These are phyloP conservation scores for Pocillopora verrucosa DNA, from an alignment of 64 coral and sea anemone genomes.

Conservation along the genomic window DNA sequence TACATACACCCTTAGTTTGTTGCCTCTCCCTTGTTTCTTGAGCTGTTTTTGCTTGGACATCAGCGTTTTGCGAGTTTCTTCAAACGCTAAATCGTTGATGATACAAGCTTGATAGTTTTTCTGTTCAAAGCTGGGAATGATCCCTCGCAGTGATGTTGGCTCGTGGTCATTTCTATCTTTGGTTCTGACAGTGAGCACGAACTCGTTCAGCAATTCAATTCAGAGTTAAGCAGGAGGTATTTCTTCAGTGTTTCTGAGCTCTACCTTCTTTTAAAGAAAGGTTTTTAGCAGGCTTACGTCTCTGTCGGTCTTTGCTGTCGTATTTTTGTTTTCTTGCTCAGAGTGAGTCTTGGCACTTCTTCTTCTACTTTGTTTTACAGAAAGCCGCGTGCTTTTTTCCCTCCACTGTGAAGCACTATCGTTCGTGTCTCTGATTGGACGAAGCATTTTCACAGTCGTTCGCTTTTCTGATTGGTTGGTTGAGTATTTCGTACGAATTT, in stretches of 20 bases:
- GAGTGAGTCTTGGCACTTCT: too few relatives aligned
- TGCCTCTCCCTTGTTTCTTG: not conserved
- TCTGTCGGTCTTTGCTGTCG: not conserved
- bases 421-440: not conserved
- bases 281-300: not conserved
- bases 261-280: not conserved
- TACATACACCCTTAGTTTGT: too few relatives aligned
- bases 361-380: not conserved
- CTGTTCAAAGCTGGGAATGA: not conserved
- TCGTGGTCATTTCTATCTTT: not conserved
- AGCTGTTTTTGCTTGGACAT: slow-evolving; percentile 4
- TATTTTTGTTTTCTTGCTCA: not conserved
- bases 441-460: not conserved
- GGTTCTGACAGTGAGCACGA: not conserved
- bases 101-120: slow-evolving; percentile 9
- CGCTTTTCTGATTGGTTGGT: not conserved
- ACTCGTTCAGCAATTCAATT: not conserved
- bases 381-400: not conserved
- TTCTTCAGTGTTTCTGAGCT: not conserved
- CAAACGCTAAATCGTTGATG: slow-evolving; percentile 31
- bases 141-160: not conserved
- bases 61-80: slow-evolving; percentile 6
- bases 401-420: not conserved
- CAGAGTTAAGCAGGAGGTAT: not conserved
- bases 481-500: not conserved